Evolutionary conservation across 1,140 invertebrate genomes (phyloP).

Genomic region (Bombus impatiens): DNA sequence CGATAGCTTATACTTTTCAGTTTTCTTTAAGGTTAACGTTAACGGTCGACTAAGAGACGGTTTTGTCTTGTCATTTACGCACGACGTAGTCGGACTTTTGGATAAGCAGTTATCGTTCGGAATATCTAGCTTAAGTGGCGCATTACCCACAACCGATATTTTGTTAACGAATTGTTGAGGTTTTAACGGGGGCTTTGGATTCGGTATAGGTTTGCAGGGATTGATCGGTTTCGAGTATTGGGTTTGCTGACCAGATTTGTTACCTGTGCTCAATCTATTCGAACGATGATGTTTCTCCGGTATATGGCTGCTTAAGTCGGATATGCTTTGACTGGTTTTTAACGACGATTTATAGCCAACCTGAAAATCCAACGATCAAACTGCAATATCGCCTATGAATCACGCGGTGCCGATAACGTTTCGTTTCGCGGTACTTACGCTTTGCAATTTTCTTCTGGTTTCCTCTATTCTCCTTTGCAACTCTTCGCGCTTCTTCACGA

Average conservation of each 20-base stretch:
- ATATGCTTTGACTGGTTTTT: slow-evolving; percentile 92
- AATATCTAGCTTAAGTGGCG: slow-evolving; percentile 70
- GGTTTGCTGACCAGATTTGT: slow-evolving; percentile 70
- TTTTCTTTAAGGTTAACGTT: slow-evolving; percentile 79
- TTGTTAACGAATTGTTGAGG: slow-evolving; percentile 75
- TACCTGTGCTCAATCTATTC: slow-evolving; percentile 78
- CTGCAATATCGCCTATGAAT: neutral
- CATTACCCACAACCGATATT: slow-evolving; percentile 71
- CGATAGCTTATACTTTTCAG: slow-evolving; percentile 80
- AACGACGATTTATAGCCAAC: slow-evolving; percentile 89
- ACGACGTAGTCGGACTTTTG: slow-evolving; percentile 76
- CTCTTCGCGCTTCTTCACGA: slow-evolving; percentile 90
- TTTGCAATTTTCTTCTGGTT: slow-evolving; percentile 93
- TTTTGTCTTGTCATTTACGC: slow-evolving; percentile 69
- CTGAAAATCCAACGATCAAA: slow-evolving; percentile 79
- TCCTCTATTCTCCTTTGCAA: slow-evolving; percentile 92
- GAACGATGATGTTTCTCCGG: slow-evolving; percentile 83
- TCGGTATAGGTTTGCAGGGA: slow-evolving; percentile 75
- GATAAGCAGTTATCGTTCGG: slow-evolving; percentile 71
- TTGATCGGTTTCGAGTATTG: slow-evolving; percentile 79
- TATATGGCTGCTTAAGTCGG: slow-evolving; percentile 86
- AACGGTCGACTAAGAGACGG: slow-evolving; percentile 71
- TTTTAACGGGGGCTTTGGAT: slow-evolving; percentile 76
- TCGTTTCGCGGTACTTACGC: slow-evolving; percentile 84
- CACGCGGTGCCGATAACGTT: too few species aligned